Base-by-base conservation (phyloP, 2,113 vertebrate genomes). In the Paradoxurus hermaphroditus region DNA sequence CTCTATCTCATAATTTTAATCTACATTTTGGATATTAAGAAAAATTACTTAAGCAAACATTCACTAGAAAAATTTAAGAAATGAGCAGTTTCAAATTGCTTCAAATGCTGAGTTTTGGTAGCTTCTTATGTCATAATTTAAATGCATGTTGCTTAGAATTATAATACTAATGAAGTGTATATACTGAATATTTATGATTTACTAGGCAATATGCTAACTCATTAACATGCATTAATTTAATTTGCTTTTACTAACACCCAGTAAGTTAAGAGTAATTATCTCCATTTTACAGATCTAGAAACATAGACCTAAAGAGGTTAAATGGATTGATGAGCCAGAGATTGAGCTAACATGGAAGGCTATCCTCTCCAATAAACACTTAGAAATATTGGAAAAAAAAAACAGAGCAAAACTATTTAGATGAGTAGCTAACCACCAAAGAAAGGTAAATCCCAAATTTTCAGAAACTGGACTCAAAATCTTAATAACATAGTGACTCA, bases 171-270 rank as follows among this genome's bases (percentile, higher is more conserved):
- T 92, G 34, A 75, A 63, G 11, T 65, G 65, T 5, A 59, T 92
- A 92, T 91, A 39, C 6, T 95, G 41, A 83, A 78, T 75, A 94
- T 85, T 85, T 92, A 78, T 62, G 23, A 84, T 94, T 93, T 78
- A 81, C 39, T n/a, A 82, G 39, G 11, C 84, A 89, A 77, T 86
- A 84, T 44, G 7, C 25, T 72, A 53, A 90, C 16, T 6, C 41
- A 46, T 89, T 93, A 90, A 63, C 12, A 77, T 53, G 59, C 36
- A 12, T 77, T 84, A 70, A 73, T 81, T n/a, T 53, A 94, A 93
- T 44, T 94, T 88, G 29, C 31, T 94, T 91, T 87, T 21, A n/a
- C 39, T 59, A 91, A 89, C 5, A 95, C 8, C 7, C n/a, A 83
- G 27, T 31, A 63, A 68, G 14, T 81, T 72, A 85, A 16, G 1